These are phyloP conservation scores for Epirrita christyi DNA, from an alignment of 2,888 invertebrate genomes.

Conservation along the genomic window DNA sequence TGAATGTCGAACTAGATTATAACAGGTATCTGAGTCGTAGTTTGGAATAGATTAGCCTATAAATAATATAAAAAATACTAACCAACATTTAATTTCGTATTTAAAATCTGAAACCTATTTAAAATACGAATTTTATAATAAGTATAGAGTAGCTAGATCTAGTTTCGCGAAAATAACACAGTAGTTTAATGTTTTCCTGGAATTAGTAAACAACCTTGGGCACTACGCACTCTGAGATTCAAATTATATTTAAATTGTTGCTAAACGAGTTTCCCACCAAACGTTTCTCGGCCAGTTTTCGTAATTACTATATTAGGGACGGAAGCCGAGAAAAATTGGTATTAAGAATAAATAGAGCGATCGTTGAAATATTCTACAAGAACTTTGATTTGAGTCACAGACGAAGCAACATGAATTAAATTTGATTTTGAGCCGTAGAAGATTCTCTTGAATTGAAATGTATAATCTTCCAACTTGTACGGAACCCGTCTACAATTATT, in stretches of 20 bases:
- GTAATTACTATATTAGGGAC: conserved; percentile 33
- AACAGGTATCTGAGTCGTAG: no score
- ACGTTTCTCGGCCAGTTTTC: conserved; percentile 26
- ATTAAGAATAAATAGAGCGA: conserved; percentile 33
- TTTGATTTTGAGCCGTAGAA: no score
- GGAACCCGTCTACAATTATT: no score
- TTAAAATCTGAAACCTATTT: neutral
- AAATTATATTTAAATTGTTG: conserved; percentile 27
- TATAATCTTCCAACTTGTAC: no score
- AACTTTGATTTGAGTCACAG: neutral
- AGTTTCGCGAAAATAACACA: conserved; percentile 15
- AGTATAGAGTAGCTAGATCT: neutral
- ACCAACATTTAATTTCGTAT: neutral
- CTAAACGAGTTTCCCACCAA: conserved; percentile 33
- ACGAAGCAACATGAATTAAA: neutral
- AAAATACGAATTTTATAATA: neutral
- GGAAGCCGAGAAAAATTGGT: conserved; percentile 29
- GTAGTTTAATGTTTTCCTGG: conserved; percentile 13
- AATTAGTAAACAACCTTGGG: conserved; percentile 21
- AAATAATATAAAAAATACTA: no score
- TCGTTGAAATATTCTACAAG: neutral
- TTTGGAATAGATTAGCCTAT: no score
- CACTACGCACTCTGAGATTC: conserved; percentile 11
- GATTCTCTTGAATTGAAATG: no score
- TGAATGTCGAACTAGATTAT: neutral